Conservation (phyloP, 1,140 invertebrate species). For the Drosophila fuyamai region DNA sequence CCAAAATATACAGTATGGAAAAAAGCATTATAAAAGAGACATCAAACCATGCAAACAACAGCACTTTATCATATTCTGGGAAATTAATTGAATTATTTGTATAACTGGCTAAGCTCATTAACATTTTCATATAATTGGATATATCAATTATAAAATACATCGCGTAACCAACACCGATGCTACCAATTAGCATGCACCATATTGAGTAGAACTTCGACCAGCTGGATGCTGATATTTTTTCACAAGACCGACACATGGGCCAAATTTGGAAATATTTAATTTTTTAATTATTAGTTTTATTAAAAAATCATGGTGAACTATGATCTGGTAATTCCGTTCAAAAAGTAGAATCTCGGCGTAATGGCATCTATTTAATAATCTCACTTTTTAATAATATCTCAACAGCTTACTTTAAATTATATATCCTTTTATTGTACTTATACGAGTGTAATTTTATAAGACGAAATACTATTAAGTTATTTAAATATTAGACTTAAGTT, state of each 20-base stretch:
- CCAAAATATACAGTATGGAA: background rate
- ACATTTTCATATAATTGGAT: background rate
- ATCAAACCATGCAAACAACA: background rate
- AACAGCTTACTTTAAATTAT: no score
- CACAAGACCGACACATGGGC: background rate
- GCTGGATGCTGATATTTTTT: background rate
- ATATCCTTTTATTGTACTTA: no score
- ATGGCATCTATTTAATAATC: no score
- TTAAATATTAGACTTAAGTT: no score
- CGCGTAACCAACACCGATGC: background rate
- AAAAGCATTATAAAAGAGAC: background rate
- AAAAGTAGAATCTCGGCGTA: no score
- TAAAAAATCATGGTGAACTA: background rate
- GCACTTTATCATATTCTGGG: background rate
- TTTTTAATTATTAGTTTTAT: background rate
- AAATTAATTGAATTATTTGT: no score
- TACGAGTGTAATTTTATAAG: no score
- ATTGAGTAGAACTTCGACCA: background rate
- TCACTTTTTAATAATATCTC: no score
- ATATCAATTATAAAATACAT: constrained; percentile 2
- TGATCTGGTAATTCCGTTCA: no score
- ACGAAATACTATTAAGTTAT: no score
- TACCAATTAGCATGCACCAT: background rate
- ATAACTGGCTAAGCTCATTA: background rate
- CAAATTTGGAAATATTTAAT: background rate